These are phyloP conservation scores for Odocoileus virginianus DNA, from an alignment of 2,113 vertebrate species.

Conservation along the genomic window DNA sequence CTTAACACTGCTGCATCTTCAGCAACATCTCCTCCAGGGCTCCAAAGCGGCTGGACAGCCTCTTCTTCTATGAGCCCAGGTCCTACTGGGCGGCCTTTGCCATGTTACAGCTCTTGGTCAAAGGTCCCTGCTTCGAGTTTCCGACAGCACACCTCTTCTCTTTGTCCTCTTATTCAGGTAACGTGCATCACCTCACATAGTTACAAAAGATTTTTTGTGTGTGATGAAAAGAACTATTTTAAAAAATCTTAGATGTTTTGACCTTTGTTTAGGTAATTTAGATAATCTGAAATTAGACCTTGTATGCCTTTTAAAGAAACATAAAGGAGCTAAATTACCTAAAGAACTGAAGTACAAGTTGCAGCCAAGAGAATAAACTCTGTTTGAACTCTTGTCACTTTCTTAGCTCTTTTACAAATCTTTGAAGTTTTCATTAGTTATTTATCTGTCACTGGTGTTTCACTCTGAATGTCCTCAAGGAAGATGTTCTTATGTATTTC, in stretches of 20 bases:
- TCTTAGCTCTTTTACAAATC: not conserved
- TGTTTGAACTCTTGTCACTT: not conserved
- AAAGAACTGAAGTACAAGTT: not conserved
- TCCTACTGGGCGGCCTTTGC: rapidly evolving
- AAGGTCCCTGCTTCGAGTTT: not conserved
- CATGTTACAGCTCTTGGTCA: rapidly evolving
- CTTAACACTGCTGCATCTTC: not conserved
- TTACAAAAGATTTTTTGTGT: not conserved
- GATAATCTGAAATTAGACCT: not conserved
- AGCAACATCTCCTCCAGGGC: not conserved
- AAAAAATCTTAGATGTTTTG: not conserved
- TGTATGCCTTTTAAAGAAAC: not conserved
- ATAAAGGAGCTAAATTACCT: not conserved
- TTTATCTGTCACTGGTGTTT: constrained; percentile 8
- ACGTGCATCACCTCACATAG: not conserved
- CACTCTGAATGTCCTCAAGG: not conserved
- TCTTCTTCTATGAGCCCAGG: not conserved
- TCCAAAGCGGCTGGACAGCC: not conserved
- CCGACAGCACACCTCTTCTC: not conserved
- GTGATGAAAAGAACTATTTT: not conserved
- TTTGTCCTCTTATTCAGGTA: not conserved
- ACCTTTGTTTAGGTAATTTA: not conserved
- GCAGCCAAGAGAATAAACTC: not conserved
- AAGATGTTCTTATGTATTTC: not conserved
- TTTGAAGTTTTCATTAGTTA: not conserved